Base-by-base conservation (phyloP, 2,888 invertebrate genomes). In the Cactoblastis cactorum region DNA sequence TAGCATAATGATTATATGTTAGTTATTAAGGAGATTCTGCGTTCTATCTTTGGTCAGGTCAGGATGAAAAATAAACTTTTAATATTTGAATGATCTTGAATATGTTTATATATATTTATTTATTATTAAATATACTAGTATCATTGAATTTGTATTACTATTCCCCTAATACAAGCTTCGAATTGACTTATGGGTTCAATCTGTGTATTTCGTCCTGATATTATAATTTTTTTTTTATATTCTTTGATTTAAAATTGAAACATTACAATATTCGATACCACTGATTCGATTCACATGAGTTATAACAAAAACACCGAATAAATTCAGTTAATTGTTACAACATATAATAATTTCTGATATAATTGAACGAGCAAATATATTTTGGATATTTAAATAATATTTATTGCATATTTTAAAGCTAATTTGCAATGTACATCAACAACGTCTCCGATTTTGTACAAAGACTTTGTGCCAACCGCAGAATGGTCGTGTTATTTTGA, bases 391-490 rank as follows among this genome's bases (percentile, higher is more conserved):
- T 63, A 62, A 61, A 59, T 49, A 52, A 54, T 64, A 70, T 70
- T 69, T 69, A 69, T 55, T 53, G 58, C 61, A 52, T 52, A 60
- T 62, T 64, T 56, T 49, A 56, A 56, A 50, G 49, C 59, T 69
- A 67, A 68, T 61, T 59, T 58, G 60, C 59, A 28, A 59, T 58
- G 62, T 69, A 73, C 58, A 70, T 64, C 60, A 63, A 57, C 60
- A 63, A 57, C 53, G 55, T 62, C 45, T 50, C 52, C 55, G 51
- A 60, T 59, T 65, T 61, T 58, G 61, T 67, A 71, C 65, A 74
- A 71, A 61, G 75, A 68, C 82, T 83, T 83, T 85, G 84, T 84
- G 66, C 69, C 58, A 53, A 53, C 66, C 57, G 54, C 74, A 66
- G 70, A 67, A 74, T 69, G 74, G 51, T 65, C 67, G 71, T 74